Evolutionary conservation across 2,888 invertebrate genomes (phyloP).

Genomic region (Hermaeophaga mercurialis): DNA sequence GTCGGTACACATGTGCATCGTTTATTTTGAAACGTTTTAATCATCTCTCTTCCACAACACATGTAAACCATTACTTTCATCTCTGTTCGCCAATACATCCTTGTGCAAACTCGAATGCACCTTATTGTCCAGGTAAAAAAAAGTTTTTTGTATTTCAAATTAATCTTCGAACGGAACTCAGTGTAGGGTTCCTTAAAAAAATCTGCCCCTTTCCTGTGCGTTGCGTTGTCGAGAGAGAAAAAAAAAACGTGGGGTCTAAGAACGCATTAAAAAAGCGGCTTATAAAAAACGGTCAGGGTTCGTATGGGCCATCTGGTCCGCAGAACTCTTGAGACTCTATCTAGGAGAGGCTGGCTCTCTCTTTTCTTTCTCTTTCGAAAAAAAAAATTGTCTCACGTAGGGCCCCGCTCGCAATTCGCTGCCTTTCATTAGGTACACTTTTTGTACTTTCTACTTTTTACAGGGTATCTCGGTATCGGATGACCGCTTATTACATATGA

Average conservation of each 20-base stretch:
- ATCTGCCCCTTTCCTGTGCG: slow-evolving; percentile 58
- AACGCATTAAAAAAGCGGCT: slow-evolving; percentile 56
- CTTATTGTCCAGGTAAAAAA: slow-evolving; percentile 56
- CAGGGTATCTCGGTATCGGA: slow-evolving; percentile 44
- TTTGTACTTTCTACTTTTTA: slow-evolving; percentile 28
- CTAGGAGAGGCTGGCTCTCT: slow-evolving; percentile 51
- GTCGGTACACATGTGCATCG: slow-evolving; percentile 54
- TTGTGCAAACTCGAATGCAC: slow-evolving; percentile 56
- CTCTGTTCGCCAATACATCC: slow-evolving; percentile 44
- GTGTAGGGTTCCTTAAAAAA: slow-evolving; percentile 58
- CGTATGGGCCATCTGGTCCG: slow-evolving; percentile 53
- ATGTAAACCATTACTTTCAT: slow-evolving; percentile 24
- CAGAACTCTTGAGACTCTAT: slow-evolving; percentile 53
- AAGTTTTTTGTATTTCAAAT: slow-evolving; percentile 53
- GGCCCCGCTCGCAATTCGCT: slow-evolving; percentile 31
- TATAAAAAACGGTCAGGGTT: slow-evolving; percentile 58
- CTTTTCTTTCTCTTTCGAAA: slow-evolving; percentile 53
- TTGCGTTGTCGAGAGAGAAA: slow-evolving; percentile 31
- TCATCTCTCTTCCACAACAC: slow-evolving; percentile 38
- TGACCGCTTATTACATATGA: slow-evolving; percentile 39
- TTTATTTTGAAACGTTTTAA: slow-evolving; percentile 45
- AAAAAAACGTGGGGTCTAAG: slow-evolving; percentile 51
- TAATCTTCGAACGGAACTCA: slow-evolving; percentile 58
- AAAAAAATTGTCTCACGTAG: slow-evolving; percentile 40
- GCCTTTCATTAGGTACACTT: slow-evolving; percentile 27